Evolutionary conservation across 1,140 invertebrate species (phyloP), one percentile per base, ranked within the genome.

Genomic region (Cardiocondyla obscurior): DNA sequence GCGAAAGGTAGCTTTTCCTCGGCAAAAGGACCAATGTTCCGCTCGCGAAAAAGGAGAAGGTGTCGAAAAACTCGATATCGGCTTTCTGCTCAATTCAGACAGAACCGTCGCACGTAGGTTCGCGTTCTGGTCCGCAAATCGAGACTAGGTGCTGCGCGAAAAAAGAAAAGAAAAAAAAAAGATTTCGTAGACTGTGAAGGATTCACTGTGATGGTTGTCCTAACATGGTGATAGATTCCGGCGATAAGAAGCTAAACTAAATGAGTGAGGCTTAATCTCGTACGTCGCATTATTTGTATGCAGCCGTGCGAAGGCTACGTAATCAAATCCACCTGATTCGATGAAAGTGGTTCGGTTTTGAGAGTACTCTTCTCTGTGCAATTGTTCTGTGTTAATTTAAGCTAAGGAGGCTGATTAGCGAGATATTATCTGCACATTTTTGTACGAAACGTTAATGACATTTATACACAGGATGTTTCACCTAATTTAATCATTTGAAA

Each of bases 61-160:
- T 64, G 57, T 76, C 19, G 72, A 62, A 76, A 58, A 91, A 92
- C 83, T 88, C 64, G 70, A 88, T 84, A 87, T 74, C 87, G 85
- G 87, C 85, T 91, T 90, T 88, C 82, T 87, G 87, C 87, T 92
- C 88, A 86, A 90, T 84, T 84, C 25, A 83, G 77, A 81, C n/a
- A 79, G 51, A 53, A 79, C 39, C 12, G 33, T 79, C 51, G 55
- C 67, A 44, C 16, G 51, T 42, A 67, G 28, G 28, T 70, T 44
- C 46, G 73, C 44, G 44, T 65, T 36, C 73, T 60, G 42, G 14
- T 55, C 33, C 19, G 69, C 22, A 57, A 57, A 72, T 73, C 25
- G 22, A 77, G 73, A 28, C 33, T 42, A n/a, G 51, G 53, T 57
- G 33, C 53, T 73, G 51, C n/a, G 60, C 76, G 5, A 30, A 22